A percentile compares a stretch with the other conserved stretches of the same genome.
phyloP scores from a whole-genome alignment of 1,140 invertebrate genomes.

The Heliconius hermathena region DNA sequence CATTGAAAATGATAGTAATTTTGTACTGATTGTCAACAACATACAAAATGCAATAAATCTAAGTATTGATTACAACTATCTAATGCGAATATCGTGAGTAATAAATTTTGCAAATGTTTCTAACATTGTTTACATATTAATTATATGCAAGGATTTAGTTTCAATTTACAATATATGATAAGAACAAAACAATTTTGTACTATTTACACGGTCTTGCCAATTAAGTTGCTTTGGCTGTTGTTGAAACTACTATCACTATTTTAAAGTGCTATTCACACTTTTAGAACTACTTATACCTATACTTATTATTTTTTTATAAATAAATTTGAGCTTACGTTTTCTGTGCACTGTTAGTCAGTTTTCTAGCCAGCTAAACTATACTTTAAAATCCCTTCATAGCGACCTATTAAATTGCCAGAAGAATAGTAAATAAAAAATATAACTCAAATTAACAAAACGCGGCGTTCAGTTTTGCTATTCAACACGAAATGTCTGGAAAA shows the following conservation, averaged over 20 bases:
- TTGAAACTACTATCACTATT: neutral
- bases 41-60: slow-evolving; percentile 25
- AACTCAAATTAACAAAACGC: no score
- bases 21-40: slow-evolving; percentile 24
- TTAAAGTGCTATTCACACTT: neutral
- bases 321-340: neutral
- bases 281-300: neutral
- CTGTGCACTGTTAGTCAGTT: no score
- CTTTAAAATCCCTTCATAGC: no score
- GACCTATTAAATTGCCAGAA: no score
- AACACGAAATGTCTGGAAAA: no score
- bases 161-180: slow-evolving; percentile 9
- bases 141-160: slow-evolving; percentile 28
- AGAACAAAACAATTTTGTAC: neutral
- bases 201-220: slow-evolving; percentile 1
- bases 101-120: slow-evolving; percentile 26
- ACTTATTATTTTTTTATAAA: neutral
- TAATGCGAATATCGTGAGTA: slow-evolving; percentile 30
- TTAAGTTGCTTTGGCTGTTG: neutral
- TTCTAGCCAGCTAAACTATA: neutral
- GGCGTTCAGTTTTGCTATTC: no score
- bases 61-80: slow-evolving; percentile 26
- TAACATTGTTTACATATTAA: slow-evolving; percentile 28
- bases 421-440: no score
- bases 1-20: slow-evolving; percentile 28